Base-by-base conservation (phyloP, 2,113 vertebrate genomes). In the Glaucomys volans region DNA sequence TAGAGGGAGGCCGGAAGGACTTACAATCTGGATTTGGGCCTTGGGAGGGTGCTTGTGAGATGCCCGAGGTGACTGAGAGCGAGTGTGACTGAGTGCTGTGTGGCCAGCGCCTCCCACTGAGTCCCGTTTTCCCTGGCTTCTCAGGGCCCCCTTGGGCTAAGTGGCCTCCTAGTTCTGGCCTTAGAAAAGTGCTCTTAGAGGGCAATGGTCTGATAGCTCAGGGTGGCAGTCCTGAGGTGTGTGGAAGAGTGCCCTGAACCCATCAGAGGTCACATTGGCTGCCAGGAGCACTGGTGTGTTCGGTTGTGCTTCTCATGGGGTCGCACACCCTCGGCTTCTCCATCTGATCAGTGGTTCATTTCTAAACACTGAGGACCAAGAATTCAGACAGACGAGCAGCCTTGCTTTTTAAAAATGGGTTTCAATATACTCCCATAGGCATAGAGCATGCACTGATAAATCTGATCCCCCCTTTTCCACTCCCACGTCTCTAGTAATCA, bases 61-160 rank as follows among this genome's bases (percentile, higher is more conserved):
- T 5, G 72, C 17, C 28, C 32, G 12, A 52, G 17, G 4, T 54
- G 26, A 22, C 1, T 6, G 4, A 16, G 20, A 28, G 24, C 24
- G 47, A 50, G 11, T 13, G 5, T 44, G 47, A n/a, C 57, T 40
- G 47, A 6, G 66, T 24, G 40, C 13, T 11, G 18, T 14, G 28
- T 40, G 6, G 54, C 30, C 0, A 10, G 28, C 0, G 2, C 75
- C 6, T 26, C n/a, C 52, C 18, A 1, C 2, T n/a, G 20, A 5
- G 6, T 6, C 54, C 17, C 2, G 50, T 71, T 62, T 83, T 44
- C 64, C 32, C 8, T 52, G 4, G 11, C 75, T 71, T 85, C 69
- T 88, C 50, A 84, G n/a, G 93, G 62, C 52, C 44, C 26, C 24
- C 35, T 10, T 20, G 17, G 17, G 86, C 80, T 81, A 16, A 54